Evolutionary conservation across 2,888 invertebrate genomes (phyloP), one percentile per base, ranked within the genome.

Genomic region (Tromatobia lineatoria): DNA sequence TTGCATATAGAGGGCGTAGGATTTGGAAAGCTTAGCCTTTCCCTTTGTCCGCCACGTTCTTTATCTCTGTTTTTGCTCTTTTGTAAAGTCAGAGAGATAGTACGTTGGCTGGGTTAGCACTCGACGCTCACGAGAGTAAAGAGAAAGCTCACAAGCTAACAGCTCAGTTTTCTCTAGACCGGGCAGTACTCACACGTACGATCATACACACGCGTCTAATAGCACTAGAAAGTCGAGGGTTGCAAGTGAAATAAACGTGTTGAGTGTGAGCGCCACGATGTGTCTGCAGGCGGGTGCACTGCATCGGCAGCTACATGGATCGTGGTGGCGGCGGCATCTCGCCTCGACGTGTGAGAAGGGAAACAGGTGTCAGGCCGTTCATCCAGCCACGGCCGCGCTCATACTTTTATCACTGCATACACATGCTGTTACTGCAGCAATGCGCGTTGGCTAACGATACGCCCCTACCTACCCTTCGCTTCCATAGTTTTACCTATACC

Each of bases 281-380:
- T 75, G 75, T 75, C 64, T 75, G 75, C 64, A 23, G 75, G 75
- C 75, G 75, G 71, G 45, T 64, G 47, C 74, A 64, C 47, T 64
- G 75, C 64, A 75, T 75, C 75, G 64, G 64, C 75, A 64, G 61
- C 61, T 74, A 47, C 47, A 34, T 54, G 34, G 50, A 61, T 47
- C 61, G 59, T 23, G 50, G 75, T 23, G 61, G 15, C 69, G 61
- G 20, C 69, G 71, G 15, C 75, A 64, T 75, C 75, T 64, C 64
- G 75, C 50, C 75, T 50, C 61, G 64, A 75, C 59, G 29, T 71
- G 59, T 61, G 71, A 71, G 64, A 79, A 59, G 71, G 71, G 38
- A 79, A 79, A 79, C 79, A 71, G 79, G 79, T 71, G 79, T 79
- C 79, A 71, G 79, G 64, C 61, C 79, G 54, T 71, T 71, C 71